Conservation (phyloP, 2,888 invertebrate species). For the Odontomyia ornata region DNA sequence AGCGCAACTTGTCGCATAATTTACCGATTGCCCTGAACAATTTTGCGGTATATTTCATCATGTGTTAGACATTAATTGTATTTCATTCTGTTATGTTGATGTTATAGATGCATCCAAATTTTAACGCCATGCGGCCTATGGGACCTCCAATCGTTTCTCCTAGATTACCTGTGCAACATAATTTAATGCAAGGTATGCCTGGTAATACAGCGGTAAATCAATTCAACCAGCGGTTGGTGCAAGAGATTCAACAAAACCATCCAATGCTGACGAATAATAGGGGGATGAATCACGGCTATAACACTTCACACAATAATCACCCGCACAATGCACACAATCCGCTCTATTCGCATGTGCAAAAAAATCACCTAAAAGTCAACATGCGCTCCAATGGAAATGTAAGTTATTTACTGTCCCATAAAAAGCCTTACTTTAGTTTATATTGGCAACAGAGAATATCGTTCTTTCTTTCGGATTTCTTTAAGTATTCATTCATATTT, state of each 20-base stretch:
- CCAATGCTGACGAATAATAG: constrained; percentile 60
- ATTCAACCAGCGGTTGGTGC: constrained; percentile 63
- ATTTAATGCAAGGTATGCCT: constrained; percentile 48
- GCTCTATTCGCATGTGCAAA: constrained; percentile 51
- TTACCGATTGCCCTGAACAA: constrained; percentile 64
- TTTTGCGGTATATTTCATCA: constrained; percentile 56
- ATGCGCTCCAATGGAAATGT: constrained; percentile 55
- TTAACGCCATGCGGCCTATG: constrained; percentile 63
- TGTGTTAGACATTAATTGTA: background rate
- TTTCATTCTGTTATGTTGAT: constrained; percentile 3
- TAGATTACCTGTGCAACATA: constrained; percentile 61
- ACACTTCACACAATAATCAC: constrained; percentile 45
- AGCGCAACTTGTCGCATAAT: constrained; percentile 55
- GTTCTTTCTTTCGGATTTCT: background rate
- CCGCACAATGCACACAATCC: constrained; percentile 55
- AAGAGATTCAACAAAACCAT: constrained; percentile 64
- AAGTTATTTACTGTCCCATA: constrained; percentile 47
- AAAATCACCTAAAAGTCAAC: constrained; percentile 51
- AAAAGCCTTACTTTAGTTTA: background rate
- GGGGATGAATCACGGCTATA: constrained; percentile 54
- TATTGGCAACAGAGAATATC: background rate
- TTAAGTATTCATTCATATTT: background rate
- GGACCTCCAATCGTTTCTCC: constrained; percentile 60
- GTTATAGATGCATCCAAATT: constrained; percentile 60
- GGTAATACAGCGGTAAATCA: constrained; percentile 49